Conservation (phyloP, 1,140 invertebrate species). For the Gyrodactylus bullatarudis region DNA sequence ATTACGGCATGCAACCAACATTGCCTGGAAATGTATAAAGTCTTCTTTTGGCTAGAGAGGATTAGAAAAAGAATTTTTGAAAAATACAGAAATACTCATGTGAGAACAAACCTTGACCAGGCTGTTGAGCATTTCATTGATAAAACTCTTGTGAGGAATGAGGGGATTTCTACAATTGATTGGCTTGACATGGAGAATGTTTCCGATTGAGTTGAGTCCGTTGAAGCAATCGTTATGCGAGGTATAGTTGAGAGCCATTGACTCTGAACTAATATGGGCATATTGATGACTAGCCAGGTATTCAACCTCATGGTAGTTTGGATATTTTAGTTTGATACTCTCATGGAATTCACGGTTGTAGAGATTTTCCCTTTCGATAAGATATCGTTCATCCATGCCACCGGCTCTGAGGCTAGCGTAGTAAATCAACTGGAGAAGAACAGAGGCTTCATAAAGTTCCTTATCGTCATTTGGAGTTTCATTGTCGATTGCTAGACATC, state of each 20-base stretch:
- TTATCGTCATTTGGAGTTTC: constrained; percentile 29
- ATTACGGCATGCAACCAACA: background rate
- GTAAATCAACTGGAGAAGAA: constrained; percentile 37
- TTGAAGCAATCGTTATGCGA: constrained; percentile 7
- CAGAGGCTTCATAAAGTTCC: constrained; percentile 25
- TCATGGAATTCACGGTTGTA: constrained; percentile 14
- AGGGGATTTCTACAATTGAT: constrained; percentile 44
- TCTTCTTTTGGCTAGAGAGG: constrained; percentile 10
- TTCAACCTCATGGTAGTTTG: constrained; percentile 9
- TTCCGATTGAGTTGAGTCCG: constrained; percentile 19
- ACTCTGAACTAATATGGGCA: background rate
- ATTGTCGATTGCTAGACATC: background rate
- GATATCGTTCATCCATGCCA: constrained; percentile 27
- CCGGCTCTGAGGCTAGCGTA: constrained; percentile 57
- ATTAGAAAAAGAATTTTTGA: too few species aligned
- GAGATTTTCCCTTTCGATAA: background rate
- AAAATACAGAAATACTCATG: too few species aligned
- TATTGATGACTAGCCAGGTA: constrained; percentile 12
- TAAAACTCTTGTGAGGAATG: constrained; percentile 51
- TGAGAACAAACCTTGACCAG: constrained; percentile 55
- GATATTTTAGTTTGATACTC: constrained; percentile 11
- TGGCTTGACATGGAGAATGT: constrained; percentile 32
- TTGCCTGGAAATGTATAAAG: background rate
- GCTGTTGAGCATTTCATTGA: constrained; percentile 63
- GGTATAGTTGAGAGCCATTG: background rate